These are phyloP conservation scores for Hozukius guyotensis DNA, from an alignment of 2,797 vertebrate species.

Conservation along the genomic window DNA sequence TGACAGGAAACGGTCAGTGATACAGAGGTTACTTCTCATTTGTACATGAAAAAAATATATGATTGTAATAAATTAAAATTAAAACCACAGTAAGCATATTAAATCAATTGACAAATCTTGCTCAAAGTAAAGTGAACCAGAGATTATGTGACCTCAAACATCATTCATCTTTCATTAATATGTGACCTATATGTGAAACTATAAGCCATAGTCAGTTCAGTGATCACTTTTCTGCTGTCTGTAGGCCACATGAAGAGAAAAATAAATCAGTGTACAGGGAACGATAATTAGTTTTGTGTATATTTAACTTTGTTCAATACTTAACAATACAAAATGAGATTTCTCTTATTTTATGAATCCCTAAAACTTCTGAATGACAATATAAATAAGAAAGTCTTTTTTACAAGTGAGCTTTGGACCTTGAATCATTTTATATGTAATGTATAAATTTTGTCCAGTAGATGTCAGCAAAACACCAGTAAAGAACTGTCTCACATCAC, in stretches of 20 bases:
- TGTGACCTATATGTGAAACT: neutral
- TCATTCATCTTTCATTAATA: neutral
- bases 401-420: neutral
- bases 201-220: neutral
- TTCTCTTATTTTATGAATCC: neutral
- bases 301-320: neutral
- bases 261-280: neutral
- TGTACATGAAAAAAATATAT: neutral
- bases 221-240: neutral
- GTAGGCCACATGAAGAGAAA: no score
- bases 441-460: slow-evolving; percentile 33
- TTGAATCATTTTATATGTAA: neutral
- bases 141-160: neutral
- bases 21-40: neutral
- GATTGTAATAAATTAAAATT: neutral
- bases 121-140: neutral
- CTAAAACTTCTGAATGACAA: neutral
- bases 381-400: neutral
- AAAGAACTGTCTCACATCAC: neutral
- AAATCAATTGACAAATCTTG: neutral
- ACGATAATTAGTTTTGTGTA: neutral
- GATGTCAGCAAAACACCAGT: slow-evolving; percentile 47
- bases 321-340: neutral
- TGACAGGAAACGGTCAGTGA: slow-evolving; percentile 5
- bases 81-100: neutral